Evolutionary conservation across 2,113 vertebrate genomes (phyloP).

Genomic region (Nothocercus nigrocapillus): DNA sequence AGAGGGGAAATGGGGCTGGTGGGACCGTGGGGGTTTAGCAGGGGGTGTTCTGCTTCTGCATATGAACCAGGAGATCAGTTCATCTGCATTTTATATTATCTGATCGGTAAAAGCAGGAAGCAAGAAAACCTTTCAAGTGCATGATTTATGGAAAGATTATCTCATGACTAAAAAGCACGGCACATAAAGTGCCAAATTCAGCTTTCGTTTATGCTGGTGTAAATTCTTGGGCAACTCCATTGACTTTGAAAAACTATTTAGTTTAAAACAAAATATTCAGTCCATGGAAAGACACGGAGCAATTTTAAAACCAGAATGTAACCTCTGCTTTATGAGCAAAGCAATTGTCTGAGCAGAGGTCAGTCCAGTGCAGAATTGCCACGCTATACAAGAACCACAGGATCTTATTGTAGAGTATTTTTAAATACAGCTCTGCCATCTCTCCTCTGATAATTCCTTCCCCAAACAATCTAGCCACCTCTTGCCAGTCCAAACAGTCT

Average conservation of each 20-base stretch:
- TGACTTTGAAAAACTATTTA: neutral
- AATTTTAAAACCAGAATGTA: neutral
- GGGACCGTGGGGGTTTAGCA: conserved; percentile 10
- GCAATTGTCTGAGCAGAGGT: neutral
- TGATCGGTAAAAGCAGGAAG: conserved; percentile 77
- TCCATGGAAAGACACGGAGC: neutral
- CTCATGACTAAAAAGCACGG: conserved; percentile 62
- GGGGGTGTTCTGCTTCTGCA: conserved; percentile 8
- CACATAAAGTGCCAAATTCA: conserved; percentile 31
- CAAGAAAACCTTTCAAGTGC: conserved; percentile 67
- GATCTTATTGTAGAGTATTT: neutral
- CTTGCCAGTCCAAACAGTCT: too few species aligned
- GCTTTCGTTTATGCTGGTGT: neutral
- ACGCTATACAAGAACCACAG: neutral
- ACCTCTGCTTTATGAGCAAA: neutral
- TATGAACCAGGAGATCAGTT: conserved; percentile 6
- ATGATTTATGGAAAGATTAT: conserved; percentile 61
- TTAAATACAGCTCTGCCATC: neutral
- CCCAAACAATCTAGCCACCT: neutral
- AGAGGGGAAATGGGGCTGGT: neutral
- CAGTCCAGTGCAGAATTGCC: neutral
- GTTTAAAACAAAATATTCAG: neutral
- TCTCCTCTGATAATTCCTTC: neutral
- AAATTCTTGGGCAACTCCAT: neutral
- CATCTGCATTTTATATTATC: conserved; percentile 68